Base-by-base conservation (phyloP, 1,140 invertebrate genomes). In the Achatina immaculata region DNA sequence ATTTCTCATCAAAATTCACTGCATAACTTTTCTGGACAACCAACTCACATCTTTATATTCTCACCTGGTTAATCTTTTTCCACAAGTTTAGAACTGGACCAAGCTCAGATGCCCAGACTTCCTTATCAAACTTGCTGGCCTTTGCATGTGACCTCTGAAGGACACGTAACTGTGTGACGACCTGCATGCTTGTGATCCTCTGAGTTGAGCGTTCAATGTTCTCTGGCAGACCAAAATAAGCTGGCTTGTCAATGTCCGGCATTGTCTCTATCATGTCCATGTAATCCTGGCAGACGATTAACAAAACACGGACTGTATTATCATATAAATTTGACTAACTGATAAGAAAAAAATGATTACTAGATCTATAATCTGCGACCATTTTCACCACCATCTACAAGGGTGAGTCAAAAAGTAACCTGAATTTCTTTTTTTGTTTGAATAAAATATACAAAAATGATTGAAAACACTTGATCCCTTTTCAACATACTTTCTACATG, bases 151-250 rank as follows among this genome's bases (percentile, higher is more conserved):
- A 86, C 58, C 90, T 79, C 85, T 90, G 89, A 24, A 92, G 81
- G 0, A 91, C 81, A 28, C 88, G 94, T 0, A 97, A 90, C 82
- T 95, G 93, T 16, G 89, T 85, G 66, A 96, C 93, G 16, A 95
- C 93, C 73, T 93, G 90, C 40, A 90, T 90, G 74, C 94, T 94
- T 21, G 93, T 92, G 48, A 94, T 94, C 82, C 94, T 93, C 89
- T 97, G 95, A 92, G 95, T 95, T 72, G 95, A 94, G 80, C 94
- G 91, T 81, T 96, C 94, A 73, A 96, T 95, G 88, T 97, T 97
- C 72, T 94, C 94, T 0, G 96, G 95, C 19, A 97, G 88, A 16
- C 95, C 95, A 90, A 96, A 96, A 83, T 94, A 94, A 9, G 92
- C 92, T 6, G 95, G 94, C 24, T 92, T 91, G 86, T 96, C 95